Evolutionary conservation across 1,140 invertebrate species (phyloP).

Genomic region (Bombus difficillimus): DNA sequence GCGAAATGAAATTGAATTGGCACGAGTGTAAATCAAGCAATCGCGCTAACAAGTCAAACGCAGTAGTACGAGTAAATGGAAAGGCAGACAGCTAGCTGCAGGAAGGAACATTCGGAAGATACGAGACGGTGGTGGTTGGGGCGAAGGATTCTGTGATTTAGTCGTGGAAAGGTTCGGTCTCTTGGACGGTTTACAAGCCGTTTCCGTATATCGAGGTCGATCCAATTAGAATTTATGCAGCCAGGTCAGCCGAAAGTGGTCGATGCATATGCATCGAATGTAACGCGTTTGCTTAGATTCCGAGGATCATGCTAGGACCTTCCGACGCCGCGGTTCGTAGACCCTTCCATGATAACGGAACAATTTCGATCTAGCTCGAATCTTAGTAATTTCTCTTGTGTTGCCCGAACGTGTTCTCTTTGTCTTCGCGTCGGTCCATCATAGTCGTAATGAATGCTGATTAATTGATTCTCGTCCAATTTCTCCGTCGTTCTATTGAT

Average conservation of each 20-base stretch:
- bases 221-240: conserved; percentile 70
- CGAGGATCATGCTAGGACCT: conserved; percentile 42
- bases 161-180: conserved; percentile 9
- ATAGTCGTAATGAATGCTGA: conserved; percentile 1
- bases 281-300: conserved; percentile 70
- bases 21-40: conserved; percentile 3
- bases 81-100: not conserved
- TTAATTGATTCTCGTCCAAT: conserved; percentile 57
- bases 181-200: conserved; percentile 57
- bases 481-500: conserved; percentile 3
- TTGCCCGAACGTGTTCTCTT: conserved; percentile 6
- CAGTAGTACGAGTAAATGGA: conserved; percentile 30
- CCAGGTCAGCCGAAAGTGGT: conserved; percentile 68
- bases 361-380: conserved; percentile 27
- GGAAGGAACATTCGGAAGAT: conserved; percentile 33
- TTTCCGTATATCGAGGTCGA: conserved; percentile 44
- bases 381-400: conserved; percentile 19
- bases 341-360: conserved; percentile 5
- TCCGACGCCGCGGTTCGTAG: conserved; percentile 46
- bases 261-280: conserved; percentile 72
- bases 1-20: conserved; percentile 21
- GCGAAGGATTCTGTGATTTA: conserved; percentile 44
- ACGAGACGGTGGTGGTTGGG: not conserved
- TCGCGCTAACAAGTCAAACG: conserved; percentile 15
- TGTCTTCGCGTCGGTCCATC: conserved; percentile 2